Evolutionary conservation across 2,113 vertebrate species (phyloP), one percentile per base, ranked within the genome.

Genomic region (Astatoreochromis straeleni): DNA sequence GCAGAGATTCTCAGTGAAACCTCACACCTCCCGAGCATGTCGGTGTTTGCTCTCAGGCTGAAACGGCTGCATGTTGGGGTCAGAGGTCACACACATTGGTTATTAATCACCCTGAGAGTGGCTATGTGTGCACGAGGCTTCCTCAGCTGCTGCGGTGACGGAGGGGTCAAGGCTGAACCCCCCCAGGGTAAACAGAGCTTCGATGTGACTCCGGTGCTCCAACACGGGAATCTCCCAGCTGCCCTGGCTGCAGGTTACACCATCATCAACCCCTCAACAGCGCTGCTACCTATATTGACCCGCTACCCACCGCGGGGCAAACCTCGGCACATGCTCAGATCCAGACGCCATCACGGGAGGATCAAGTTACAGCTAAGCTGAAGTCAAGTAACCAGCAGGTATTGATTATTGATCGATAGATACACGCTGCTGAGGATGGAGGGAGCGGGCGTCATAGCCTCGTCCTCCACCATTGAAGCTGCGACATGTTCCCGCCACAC

Each of bases 131-230:
- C 8, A 24, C 12, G 3, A 47, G 68, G 24, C 14, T 24, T 29
- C 14, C 31, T 93, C 92, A 92, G 90, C 92, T 90, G 92, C 90
- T 83, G 81, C 26, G 55, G 81, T 85, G 82, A 80, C 4, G 2
- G 57, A 49, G 81, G 85, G 87, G 87, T 89, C 87, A 93, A 93
- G 90, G 85, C 83, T 40, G 2, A 63, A 19, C 65, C 47, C 79
- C 73, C 51, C 14, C 7, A 33, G 82, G 35, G 63, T 87, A 91
- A 93, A 92, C 86, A 89, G 80, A 83, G 83, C 65, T 24, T 31
- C 63, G 65, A 80, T 90, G 84, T 91, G 82, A 42, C 51, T 83
- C 80, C 87, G 70, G 89, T 88, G 84, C 87, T 89, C 87, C 31
- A 11, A 4, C 3, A 86, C 17, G 82, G 79, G 88, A 85, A 90